Evolutionary conservation across 2,113 vertebrate genomes (phyloP).

Genomic region (Elanus axillaris): DNA sequence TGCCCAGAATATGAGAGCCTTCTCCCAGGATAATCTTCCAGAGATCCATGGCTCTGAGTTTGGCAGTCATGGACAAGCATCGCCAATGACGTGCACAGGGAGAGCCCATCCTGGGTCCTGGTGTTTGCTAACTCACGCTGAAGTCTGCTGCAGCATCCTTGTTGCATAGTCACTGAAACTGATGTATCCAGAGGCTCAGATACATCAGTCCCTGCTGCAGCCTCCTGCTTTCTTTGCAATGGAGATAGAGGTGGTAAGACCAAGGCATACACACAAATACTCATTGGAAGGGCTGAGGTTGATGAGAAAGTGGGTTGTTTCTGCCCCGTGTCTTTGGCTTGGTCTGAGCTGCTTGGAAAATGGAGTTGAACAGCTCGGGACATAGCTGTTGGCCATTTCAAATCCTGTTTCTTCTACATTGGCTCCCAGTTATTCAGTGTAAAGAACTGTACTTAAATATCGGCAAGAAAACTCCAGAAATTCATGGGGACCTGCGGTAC

Average conservation of each 20-base stretch:
- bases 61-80: background rate
- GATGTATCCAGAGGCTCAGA: background rate
- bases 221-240: background rate
- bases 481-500: accelerated
- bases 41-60: background rate
- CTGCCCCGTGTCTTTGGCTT: background rate
- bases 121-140: background rate
- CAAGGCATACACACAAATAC: background rate
- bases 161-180: background rate
- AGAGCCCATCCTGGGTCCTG: background rate
- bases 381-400: background rate
- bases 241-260: background rate
- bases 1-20: background rate
- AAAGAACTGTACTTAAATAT: background rate
- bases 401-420: background rate
- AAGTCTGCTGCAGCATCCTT: background rate
- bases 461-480: background rate
- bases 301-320: background rate
- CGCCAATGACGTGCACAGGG: accelerated
- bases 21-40: background rate
- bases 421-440: background rate
- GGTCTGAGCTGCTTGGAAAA: background rate
- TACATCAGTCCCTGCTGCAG: background rate
- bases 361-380: background rate
- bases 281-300: background rate